phyloP scores from a whole-genome alignment of 2,888 invertebrate genomes.

The Drosophila mayaguana region DNA sequence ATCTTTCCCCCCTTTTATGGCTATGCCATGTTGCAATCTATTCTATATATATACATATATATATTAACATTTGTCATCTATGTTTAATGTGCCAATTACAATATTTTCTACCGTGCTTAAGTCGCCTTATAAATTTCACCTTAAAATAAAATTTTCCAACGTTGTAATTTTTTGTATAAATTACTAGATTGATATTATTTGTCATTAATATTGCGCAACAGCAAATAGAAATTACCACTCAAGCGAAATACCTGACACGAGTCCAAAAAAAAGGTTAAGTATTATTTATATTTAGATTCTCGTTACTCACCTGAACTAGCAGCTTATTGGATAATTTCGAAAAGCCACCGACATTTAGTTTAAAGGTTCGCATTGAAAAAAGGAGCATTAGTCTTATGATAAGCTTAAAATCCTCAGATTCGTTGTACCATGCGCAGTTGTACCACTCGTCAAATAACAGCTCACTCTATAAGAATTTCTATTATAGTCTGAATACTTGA shows the following conservation, averaged over 20 bases:
- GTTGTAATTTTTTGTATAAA: slow-evolving; percentile 78
- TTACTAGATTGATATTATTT: slow-evolving; percentile 43
- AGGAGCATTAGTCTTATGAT: slow-evolving; percentile 77
- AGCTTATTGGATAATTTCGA: slow-evolving; percentile 75
- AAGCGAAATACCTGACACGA: slow-evolving; percentile 67
- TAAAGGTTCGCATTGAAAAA: slow-evolving; percentile 61
- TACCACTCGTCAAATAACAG: slow-evolving; percentile 71
- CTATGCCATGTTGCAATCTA: slow-evolving; percentile 49
- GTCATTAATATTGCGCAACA: slow-evolving; percentile 70
- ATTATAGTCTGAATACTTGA: not conserved
- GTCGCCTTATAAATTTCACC: slow-evolving; percentile 65
- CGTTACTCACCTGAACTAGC: slow-evolving; percentile 62
- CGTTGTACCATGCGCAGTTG: slow-evolving; percentile 78
- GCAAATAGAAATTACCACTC: slow-evolving; percentile 78
- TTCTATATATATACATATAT: slow-evolving; percentile 27
- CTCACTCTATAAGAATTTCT: slow-evolving; percentile 63
- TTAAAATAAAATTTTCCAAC: slow-evolving; percentile 76
- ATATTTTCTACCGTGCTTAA: slow-evolving; percentile 67
- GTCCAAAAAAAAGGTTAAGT: not conserved
- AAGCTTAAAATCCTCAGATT: slow-evolving; percentile 70
- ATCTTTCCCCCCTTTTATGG: slow-evolving; percentile 24
- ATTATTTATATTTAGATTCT: not conserved
- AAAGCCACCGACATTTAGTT: slow-evolving; percentile 76
- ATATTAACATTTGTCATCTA: slow-evolving; percentile 71
- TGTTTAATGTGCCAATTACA: slow-evolving; percentile 78